Evolutionary conservation across 2,113 vertebrate species (phyloP), one percentile per base, ranked within the genome.

Genomic region (Coregonus clupeaformis): DNA sequence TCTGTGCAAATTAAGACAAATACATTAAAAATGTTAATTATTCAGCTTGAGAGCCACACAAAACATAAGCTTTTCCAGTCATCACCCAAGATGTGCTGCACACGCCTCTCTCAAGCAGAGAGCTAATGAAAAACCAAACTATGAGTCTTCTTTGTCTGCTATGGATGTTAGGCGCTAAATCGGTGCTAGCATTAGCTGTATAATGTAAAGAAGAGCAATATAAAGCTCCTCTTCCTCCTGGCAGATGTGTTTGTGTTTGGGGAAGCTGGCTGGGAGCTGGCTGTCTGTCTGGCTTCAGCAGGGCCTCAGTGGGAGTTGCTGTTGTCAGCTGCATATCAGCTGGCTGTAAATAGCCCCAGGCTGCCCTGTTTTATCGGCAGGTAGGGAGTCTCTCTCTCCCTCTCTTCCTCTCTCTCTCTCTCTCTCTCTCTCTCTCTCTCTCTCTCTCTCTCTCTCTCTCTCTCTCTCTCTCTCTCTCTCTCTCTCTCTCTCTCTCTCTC

Each of bases 321-420:
- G 92, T 93, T 93, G 87, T 73, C 88, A 90, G 90, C 85, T 83
- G 91, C 90, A 67, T 77, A 86, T 90, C 89, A 82, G 68, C 83
- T 83, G 73, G 86, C 82, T 85, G 87, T 91, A 86, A 81, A 86
- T 89, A 86, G 84, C 89, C 89, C 86, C 85, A 82, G 89, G 89
- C 80, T 83, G 69, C 20, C 32, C 77, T 74, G 84, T 89, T 92
- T 92, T 91, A 89, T 84, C 81, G 85, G 83, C 66, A 90, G 86
- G 86, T 91, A 89, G 89, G 91, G 93, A 90, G 90, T 7, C 27
- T 13, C 81, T 45, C 78, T 72, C 73, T 70, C 78, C 6, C 55
- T 59, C 12, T 59, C 55, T 59, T 1, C 3, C 55, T 59, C 12
- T 27, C 27, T 27, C 27, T 27, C 27, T 4, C 27, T 13, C 81